Conservation (phyloP, 2,888 invertebrate species). For the Thumatha senex region DNA sequence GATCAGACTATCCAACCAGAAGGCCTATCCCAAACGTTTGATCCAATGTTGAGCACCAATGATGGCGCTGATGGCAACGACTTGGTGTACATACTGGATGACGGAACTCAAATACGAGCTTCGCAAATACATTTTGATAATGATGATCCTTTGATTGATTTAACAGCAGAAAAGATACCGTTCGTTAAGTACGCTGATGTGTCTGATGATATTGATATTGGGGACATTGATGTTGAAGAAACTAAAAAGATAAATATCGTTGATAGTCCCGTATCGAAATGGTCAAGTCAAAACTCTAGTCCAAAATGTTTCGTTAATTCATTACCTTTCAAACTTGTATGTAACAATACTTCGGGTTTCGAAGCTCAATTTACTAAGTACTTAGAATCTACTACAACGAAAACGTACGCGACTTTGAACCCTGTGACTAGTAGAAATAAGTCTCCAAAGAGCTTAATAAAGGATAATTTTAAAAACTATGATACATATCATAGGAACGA, state of each 20-base stretch:
- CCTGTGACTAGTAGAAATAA: conserved; percentile 54
- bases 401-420: conserved; percentile 59
- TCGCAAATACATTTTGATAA: conserved; percentile 79
- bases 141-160: conserved; percentile 65
- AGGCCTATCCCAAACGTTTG: conserved; percentile 37
- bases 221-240: conserved; percentile 37
- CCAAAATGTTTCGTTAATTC: conserved; percentile 64
- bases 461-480: conserved; percentile 48
- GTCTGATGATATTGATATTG: conserved; percentile 43
- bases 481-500: conserved; percentile 43
- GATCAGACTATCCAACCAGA: conserved; percentile 50
- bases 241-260: conserved; percentile 60
- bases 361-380: conserved; percentile 72
- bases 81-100: conserved; percentile 67
- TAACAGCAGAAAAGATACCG: conserved; percentile 68
- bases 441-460: conserved; percentile 60
- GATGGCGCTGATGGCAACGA: conserved; percentile 42
- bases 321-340: conserved; percentile 70
- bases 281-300: conserved; percentile 52
- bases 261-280: conserved; percentile 60
- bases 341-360: conserved; percentile 64
- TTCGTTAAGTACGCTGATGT: conserved; percentile 60
- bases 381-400: conserved; percentile 53
- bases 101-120: conserved; percentile 74
- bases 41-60: conserved; percentile 46